Percentiles rank a stretch among this genome's conserved stretches.
Conservation (phyloP, 1,140 invertebrate species). For the Bactericera cockerelli region DNA sequence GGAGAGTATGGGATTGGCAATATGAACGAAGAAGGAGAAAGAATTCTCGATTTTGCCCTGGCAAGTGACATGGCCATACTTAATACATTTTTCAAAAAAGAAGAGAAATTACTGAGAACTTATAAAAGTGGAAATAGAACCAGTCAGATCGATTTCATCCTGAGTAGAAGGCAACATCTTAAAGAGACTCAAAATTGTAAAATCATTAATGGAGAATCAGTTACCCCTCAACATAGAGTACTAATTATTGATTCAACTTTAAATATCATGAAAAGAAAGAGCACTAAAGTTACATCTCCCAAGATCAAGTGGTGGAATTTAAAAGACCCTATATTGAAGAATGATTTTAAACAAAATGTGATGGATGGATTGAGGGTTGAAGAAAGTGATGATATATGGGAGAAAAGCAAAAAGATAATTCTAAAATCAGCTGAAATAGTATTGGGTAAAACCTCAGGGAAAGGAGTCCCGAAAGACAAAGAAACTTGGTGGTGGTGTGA, state of each 20-base stretch:
- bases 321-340: neutral
- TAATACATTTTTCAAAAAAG: neutral
- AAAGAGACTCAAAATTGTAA: neutral
- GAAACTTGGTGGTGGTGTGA: too few relatives aligned
- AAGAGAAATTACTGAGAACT: too few relatives aligned
- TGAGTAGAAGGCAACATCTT: neutral
- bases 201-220: neutral
- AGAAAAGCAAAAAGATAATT: neutral
- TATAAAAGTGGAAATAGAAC: too few relatives aligned
- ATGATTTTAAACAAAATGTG: too few relatives aligned
- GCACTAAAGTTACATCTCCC: neutral
- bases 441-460: too few relatives aligned
- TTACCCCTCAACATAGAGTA: neutral
- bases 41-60: neutral
- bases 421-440: neutral
- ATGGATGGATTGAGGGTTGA: neutral
- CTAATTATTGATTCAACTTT: neutral
- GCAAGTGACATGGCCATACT: neutral
- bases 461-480: too few relatives aligned
- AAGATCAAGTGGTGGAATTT: constrained; percentile 9
- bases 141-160: neutral
- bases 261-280: neutral
- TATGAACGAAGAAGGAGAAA: neutral
- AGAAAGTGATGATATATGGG: neutral
- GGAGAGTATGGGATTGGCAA: neutral